Evolutionary conservation across 2,797 vertebrate species (phyloP), one percentile per base, ranked within the genome.

Genomic region (Diplodus sargus): DNA sequence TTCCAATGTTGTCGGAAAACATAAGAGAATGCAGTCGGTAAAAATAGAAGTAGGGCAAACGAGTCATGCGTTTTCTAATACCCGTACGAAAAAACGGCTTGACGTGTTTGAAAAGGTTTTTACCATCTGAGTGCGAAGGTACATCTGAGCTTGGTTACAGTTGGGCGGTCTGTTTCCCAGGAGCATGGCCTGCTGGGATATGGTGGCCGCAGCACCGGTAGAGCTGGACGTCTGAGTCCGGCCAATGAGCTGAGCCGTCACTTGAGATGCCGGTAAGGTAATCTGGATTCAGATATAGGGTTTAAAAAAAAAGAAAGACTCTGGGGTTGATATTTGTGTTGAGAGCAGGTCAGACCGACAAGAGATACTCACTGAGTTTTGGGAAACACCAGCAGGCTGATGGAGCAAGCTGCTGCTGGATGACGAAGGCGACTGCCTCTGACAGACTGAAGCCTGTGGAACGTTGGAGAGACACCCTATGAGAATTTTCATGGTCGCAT

Each of bases 141-240:
- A 98, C 97, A 98, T 98, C 88, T 99, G 97, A 90, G 97, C 96
- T 94, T 98, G 97, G 93, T 96, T 99, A 78, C 96, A 96, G 90
- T 95, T 96, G 78, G 96, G 94, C 11, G 97, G 97, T 83, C 96
- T 95, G 86, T 96, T 97, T 85, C 97, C 97, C 84, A 98, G 93
- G 65, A 98, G 91, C 96, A 98, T 96, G 51, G 97, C 96, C 94
- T 99, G 97, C 91, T 97, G 97, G 91, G 96, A 97, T 87, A 98
- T 89, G 13, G 90, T 81, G 30, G 89, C 82, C 3, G 96, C 95
- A 75, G 95, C 95, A 84, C 95, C 95, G 64, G 95, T 95, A 81
- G 95, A 96, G 90, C 94, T 97, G 91, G 96, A 96, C 70, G 95
- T 93, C 92, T 97, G 97, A 81, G 96, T 96, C 62, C 94, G 95